A percentile compares a stretch with the other conserved stretches of the same genome.
Conservation (phyloP, 1,140 invertebrate species). For the Drosophila neocordata region DNA sequence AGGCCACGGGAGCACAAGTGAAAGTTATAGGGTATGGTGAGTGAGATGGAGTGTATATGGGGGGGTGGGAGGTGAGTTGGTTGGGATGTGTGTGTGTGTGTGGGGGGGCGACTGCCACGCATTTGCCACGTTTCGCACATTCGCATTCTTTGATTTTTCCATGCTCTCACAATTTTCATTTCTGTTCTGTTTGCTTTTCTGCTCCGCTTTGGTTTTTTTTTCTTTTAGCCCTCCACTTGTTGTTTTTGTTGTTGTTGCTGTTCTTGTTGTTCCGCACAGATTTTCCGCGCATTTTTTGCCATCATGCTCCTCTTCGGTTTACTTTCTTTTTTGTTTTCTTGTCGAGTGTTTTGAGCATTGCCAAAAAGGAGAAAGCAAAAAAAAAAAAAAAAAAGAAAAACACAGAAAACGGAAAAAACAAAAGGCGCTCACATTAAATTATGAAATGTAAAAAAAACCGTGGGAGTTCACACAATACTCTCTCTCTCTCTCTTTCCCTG, state of each 20-base stretch:
- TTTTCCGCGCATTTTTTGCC: slow-evolving; percentile 72
- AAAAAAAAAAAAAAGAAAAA: background rate
- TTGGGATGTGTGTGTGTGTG: too few relatives aligned
- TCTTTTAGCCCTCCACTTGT: slow-evolving; percentile 24
- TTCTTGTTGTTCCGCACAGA: slow-evolving; percentile 59
- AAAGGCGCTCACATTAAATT: slow-evolving; percentile 76
- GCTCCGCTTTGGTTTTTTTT: too few relatives aligned
- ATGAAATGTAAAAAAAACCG: slow-evolving; percentile 55
- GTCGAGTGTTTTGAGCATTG: slow-evolving; percentile 73
- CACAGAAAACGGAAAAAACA: slow-evolving; percentile 40
- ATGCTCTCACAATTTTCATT: slow-evolving; percentile 38
- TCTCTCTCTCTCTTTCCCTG: slow-evolving; percentile 25
- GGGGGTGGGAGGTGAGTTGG: too few relatives aligned
- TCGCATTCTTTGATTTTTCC: slow-evolving; percentile 57
- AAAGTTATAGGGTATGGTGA: too few relatives aligned
- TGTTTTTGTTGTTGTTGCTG: too few relatives aligned
- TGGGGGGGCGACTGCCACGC: slow-evolving; percentile 45
- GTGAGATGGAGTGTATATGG: too few relatives aligned
- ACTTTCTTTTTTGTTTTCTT: slow-evolving; percentile 21
- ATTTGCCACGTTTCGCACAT: slow-evolving; percentile 57
- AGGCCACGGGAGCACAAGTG: slow-evolving; percentile 56
- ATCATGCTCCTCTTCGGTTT: slow-evolving; percentile 31
- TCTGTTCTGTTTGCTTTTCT: slow-evolving; percentile 47
- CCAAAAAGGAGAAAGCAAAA: slow-evolving; percentile 30
- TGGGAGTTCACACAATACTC: slow-evolving; percentile 3